Evolutionary conservation across 2,113 vertebrate species (phyloP).

Genomic region (Oreochromis tanganicae): DNA sequence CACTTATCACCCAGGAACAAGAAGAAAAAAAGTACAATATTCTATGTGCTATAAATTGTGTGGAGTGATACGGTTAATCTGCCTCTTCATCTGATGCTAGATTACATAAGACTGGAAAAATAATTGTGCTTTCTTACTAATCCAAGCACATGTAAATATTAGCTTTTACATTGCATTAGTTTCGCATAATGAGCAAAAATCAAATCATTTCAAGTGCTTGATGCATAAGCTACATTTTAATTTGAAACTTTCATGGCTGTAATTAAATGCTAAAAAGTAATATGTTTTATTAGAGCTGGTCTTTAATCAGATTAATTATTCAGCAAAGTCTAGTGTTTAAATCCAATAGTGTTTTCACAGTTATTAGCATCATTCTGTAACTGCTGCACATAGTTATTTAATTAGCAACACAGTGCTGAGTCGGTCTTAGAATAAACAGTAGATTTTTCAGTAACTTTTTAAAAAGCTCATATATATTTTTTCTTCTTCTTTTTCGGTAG

Average conservation of each 20-base stretch:
- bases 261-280: neutral
- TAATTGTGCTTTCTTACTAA: neutral
- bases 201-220: neutral
- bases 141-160: neutral
- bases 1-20: neutral
- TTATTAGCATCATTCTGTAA: neutral
- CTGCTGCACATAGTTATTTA: neutral
- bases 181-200: neutral
- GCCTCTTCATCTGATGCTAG: neutral
- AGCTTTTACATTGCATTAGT: neutral
- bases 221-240: neutral
- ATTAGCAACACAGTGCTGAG: neutral
- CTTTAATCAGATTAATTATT: neutral
- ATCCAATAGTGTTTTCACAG: neutral
- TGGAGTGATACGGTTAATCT: neutral
- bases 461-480: fast-evolving
- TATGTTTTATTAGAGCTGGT: neutral
- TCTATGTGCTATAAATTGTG: neutral
- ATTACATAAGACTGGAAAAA: neutral
- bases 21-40: neutral
- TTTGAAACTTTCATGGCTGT: neutral
- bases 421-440: neutral
- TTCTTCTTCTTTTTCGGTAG: neutral
- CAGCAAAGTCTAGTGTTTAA: neutral
- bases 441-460: neutral